phyloP scores from a whole-genome alignment of 2,113 vertebrate genomes.

The Corynorhinus townsendii region DNA sequence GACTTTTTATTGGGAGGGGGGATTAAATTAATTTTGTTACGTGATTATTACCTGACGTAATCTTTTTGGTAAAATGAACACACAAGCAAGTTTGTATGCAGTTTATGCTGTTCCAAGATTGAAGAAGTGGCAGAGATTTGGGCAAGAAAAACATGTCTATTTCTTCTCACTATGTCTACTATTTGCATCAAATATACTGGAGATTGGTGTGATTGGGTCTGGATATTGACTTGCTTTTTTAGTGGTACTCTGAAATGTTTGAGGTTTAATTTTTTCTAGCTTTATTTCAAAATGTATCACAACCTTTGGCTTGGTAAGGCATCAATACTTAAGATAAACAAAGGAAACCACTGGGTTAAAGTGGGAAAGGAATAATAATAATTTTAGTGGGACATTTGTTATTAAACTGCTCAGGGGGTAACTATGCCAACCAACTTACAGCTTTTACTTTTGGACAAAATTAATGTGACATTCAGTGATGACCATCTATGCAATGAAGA shows the following conservation, averaged over 20 bases:
- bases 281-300: not conserved
- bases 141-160: conserved; percentile 30
- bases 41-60: not conserved
- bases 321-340: not conserved
- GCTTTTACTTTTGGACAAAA: not conserved
- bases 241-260: not conserved
- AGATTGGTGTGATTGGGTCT: not conserved
- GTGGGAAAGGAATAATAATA: not conserved
- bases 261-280: not conserved
- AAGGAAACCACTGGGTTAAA: not conserved
- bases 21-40: not conserved
- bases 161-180: conserved; percentile 29
- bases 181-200: conserved; percentile 17
- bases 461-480: not conserved
- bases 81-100: not conserved
- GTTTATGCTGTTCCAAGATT: not conserved
- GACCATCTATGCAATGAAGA: not conserved
- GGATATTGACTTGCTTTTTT: conserved; percentile 5
- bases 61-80: conserved; percentile 41
- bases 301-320: not conserved
- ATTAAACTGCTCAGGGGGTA: not conserved
- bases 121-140: not conserved
- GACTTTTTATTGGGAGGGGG: not conserved
- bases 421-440: not conserved
- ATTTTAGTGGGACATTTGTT: not conserved